Evolutionary conservation across 2,113 vertebrate genomes (phyloP).

Genomic region (human): DNA sequence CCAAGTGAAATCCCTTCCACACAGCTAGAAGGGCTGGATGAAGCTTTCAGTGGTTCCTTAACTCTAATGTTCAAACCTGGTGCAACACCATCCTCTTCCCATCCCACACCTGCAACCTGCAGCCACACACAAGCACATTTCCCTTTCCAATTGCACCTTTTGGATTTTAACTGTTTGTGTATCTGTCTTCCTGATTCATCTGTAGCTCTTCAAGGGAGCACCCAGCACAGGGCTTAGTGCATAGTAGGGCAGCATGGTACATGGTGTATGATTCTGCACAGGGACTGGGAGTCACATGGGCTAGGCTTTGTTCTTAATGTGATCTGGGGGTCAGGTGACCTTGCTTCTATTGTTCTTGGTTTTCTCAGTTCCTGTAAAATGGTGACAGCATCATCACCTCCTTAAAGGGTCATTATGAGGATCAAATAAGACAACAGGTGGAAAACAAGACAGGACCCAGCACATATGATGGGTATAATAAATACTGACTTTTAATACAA

Average conservation of each 20-base stretch:
- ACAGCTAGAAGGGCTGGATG: not conserved
- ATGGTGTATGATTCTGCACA: not conserved
- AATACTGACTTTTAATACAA: not conserved
- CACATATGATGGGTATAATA: not conserved
- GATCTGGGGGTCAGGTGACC: not conserved
- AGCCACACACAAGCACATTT: too few species aligned
- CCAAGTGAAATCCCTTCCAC: not conserved
- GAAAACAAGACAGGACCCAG: not conserved
- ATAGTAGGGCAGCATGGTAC: not conserved
- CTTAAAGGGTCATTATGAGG: too few species aligned
- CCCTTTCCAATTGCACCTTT: not conserved
- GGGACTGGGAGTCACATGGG: not conserved
- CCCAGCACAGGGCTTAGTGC: accelerated
- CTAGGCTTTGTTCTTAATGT: not conserved
- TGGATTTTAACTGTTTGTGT: not conserved
- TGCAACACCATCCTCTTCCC: not conserved
- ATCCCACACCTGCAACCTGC: accelerated
- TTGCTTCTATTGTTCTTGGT: not conserved
- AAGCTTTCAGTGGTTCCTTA: not conserved
- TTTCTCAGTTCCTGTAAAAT: not conserved
- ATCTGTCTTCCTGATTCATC: not conserved
- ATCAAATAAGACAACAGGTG: not conserved
- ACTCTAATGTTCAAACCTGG: not conserved
- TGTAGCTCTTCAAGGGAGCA: accelerated
- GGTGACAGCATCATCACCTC: not conserved